phyloP scores from a whole-genome alignment of 1,140 invertebrate genomes.

The Asbolus verrucosus region DNA sequence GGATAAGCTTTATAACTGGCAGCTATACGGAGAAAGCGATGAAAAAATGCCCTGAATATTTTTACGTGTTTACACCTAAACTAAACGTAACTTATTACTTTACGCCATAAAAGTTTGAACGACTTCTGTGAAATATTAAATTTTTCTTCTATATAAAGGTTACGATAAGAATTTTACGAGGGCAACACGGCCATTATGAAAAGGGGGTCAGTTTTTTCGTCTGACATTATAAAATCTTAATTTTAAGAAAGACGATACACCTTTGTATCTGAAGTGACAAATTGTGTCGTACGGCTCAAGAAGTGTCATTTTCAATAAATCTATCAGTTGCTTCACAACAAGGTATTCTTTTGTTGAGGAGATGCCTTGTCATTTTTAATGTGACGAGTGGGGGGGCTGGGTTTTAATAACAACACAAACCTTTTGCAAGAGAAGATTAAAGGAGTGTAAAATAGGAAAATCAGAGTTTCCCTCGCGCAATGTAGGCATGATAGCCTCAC shows the following conservation, averaged over 20 bases:
- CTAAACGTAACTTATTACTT: constrained; percentile 24
- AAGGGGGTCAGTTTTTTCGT: constrained; percentile 18
- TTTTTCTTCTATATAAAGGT: constrained; percentile 16
- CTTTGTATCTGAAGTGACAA: constrained; percentile 23
- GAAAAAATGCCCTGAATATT: not conserved
- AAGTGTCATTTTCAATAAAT: constrained; percentile 30
- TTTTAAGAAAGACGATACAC: constrained; percentile 14
- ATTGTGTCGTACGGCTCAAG: constrained; percentile 18
- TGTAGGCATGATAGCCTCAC: constrained; percentile 2
- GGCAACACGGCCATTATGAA: constrained; percentile 2
- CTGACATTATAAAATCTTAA: constrained; percentile 29
- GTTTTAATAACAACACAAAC: not conserved
- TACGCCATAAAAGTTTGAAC: constrained; percentile 4
- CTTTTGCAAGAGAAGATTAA: constrained; percentile 25
- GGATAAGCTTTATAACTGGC: too few relatives aligned
- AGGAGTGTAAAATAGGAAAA: constrained; percentile 34
- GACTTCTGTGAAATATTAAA: constrained; percentile 29
- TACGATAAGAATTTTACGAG: constrained; percentile 25
- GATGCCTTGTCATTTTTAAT: constrained; percentile 39
- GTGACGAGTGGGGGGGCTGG: constrained; percentile 5
- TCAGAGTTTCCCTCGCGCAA: constrained; percentile 1
- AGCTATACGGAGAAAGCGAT: not conserved
- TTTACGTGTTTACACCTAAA: constrained; percentile 19
- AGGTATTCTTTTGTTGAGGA: constrained; percentile 29
- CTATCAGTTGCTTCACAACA: constrained; percentile 13